Evolutionary conservation across 2,113 vertebrate genomes (phyloP).

Genomic region (Alligator sinensis): DNA sequence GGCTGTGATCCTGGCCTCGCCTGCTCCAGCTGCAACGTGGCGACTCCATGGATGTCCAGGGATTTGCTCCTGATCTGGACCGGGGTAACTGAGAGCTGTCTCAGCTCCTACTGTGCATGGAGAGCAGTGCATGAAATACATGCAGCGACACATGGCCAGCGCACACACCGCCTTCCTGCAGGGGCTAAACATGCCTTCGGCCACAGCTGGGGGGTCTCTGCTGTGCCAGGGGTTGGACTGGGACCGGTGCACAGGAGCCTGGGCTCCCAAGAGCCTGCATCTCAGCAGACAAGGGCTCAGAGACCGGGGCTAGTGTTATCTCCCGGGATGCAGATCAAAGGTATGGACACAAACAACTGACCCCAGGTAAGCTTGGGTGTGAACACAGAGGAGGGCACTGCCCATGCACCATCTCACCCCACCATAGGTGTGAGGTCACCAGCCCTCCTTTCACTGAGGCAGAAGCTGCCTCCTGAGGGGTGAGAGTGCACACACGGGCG

Average conservation of each 20-base stretch:
- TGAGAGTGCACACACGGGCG: neutral
- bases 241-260: too few relatives aligned
- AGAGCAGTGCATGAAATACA: neutral
- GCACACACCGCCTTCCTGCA: neutral
- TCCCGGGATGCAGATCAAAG: neutral
- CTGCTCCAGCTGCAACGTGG: rapidly evolving
- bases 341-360: too few relatives aligned
- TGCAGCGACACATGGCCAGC: neutral
- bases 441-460: too few relatives aligned
- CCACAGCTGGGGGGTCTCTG: neutral
- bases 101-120: neutral
- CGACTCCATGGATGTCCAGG: rapidly evolving
- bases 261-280: neutral
- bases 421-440: too few relatives aligned
- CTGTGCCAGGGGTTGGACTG: neutral
- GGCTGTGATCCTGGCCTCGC: neutral
- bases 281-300: neutral
- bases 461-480: too few relatives aligned
- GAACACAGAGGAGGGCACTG: too few relatives aligned
- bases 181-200: neutral
- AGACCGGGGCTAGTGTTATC: neutral
- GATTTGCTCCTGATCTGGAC: neutral
- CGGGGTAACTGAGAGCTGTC: too few relatives aligned
- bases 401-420: too few relatives aligned
- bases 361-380: too few relatives aligned